These are phyloP conservation scores for Cuniculus paca DNA, from an alignment of 2,797 vertebrate genomes.

Conservation along the genomic window DNA sequence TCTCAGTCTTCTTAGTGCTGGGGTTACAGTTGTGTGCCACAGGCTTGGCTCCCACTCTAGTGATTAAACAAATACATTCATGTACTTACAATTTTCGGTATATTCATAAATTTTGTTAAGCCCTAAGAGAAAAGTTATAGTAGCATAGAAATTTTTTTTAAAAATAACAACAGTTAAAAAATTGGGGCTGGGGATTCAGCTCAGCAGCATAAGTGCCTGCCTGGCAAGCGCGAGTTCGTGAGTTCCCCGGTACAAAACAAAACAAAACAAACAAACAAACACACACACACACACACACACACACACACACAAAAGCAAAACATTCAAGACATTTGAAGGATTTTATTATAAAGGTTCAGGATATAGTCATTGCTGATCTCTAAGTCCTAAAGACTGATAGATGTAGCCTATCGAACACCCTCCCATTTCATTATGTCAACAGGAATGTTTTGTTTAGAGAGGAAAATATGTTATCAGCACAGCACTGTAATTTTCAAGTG, in stretches of 20 bases:
- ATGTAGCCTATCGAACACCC: neutral
- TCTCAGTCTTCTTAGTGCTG: neutral
- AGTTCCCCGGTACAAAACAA: too few species aligned
- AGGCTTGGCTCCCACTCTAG: neutral
- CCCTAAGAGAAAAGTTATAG: neutral
- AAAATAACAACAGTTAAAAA: neutral
- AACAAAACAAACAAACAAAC: too few species aligned
- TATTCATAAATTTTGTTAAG: neutral
- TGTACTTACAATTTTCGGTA: neutral
- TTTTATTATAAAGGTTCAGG: neutral
- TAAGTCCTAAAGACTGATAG: neutral
- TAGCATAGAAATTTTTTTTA: neutral
- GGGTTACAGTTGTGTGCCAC: neutral
- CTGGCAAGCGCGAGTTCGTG: too few species aligned
- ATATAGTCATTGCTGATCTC: neutral
- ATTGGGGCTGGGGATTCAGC: too few species aligned
- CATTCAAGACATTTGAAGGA: neutral
- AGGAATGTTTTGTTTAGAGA: neutral
- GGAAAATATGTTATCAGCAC: neutral
- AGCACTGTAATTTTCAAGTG: neutral
- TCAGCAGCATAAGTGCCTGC: too few species aligned
- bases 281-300: too few species aligned
- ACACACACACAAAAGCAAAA: too few species aligned
- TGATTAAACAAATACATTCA: neutral
- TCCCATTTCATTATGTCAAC: neutral